Evolutionary conservation across 2,888 invertebrate genomes (phyloP).

Genomic region (Diabrotica balteata): DNA sequence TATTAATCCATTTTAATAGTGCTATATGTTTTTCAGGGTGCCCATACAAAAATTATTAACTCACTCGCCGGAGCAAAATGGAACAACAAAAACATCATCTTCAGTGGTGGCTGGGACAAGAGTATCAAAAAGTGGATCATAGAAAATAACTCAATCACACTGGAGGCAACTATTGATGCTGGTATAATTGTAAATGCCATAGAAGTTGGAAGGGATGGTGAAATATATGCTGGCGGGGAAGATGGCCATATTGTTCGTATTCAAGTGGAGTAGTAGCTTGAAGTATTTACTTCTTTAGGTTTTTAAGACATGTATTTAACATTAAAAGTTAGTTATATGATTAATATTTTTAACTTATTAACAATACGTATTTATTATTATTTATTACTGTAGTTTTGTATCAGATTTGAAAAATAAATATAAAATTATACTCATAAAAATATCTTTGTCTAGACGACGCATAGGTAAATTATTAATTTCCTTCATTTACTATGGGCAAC

Average conservation of each 20-base stretch:
- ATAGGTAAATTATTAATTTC: too few relatives aligned
- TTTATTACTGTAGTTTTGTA: too few relatives aligned
- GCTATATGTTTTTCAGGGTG: conserved; percentile 48
- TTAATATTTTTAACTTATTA: too few relatives aligned
- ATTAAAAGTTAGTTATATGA: neutral
- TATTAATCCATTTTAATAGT: too few relatives aligned
- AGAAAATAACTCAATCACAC: conserved; percentile 39
- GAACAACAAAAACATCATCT: conserved; percentile 49
- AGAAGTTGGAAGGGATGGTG: conserved; percentile 46
- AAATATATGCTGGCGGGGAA: conserved; percentile 66
- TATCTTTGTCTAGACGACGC: too few relatives aligned
- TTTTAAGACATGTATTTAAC: neutral
- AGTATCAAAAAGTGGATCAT: conserved; percentile 60
- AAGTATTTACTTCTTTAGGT: too few relatives aligned
- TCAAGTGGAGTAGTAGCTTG: conserved; percentile 34
- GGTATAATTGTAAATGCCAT: conserved; percentile 50
- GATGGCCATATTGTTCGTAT: conserved; percentile 62
- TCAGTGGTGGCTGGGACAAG: conserved; percentile 63
- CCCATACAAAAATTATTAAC: conserved; percentile 62
- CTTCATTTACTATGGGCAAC: too few relatives aligned
- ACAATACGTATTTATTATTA: too few relatives aligned
- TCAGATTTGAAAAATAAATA: too few relatives aligned
- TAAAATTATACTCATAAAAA: too few relatives aligned
- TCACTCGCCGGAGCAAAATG: conserved; percentile 53
- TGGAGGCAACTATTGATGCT: conserved; percentile 43